phyloP scores from a whole-genome alignment of 2,113 vertebrate species.

The Sardina pilchardus region DNA sequence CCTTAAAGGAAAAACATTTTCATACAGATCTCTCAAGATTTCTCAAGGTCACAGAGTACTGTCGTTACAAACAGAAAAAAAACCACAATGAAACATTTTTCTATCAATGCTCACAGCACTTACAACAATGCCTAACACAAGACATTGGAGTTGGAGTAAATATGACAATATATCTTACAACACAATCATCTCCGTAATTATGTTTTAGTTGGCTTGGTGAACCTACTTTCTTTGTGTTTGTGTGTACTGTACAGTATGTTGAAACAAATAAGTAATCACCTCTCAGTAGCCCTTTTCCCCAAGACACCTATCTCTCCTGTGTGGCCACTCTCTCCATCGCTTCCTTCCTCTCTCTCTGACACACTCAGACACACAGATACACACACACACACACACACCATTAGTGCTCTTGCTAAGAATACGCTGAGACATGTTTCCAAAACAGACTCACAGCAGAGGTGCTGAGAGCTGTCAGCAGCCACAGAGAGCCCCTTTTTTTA shows the following conservation, averaged over 20 bases:
- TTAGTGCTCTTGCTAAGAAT: background rate
- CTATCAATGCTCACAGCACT: no score
- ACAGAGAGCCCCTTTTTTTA: background rate
- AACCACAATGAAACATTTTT: no score
- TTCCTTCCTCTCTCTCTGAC: background rate
- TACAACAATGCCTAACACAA: no score
- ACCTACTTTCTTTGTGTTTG: background rate
- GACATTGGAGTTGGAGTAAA: no score
- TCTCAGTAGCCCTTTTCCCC: background rate
- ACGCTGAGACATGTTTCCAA: slow-evolving; percentile 4
- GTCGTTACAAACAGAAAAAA: no score
- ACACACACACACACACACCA: slow-evolving; percentile 10
- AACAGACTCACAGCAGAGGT: slow-evolving; percentile 5
- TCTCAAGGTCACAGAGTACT: no score
- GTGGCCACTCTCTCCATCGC: background rate
- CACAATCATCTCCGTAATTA: background rate
- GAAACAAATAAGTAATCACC: background rate
- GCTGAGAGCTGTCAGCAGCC: slow-evolving; percentile 10
- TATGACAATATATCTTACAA: background rate
- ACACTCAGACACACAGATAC: background rate
- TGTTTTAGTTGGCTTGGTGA: background rate
- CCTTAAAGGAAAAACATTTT: no score
- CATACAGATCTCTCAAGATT: no score
- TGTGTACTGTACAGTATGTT: background rate
- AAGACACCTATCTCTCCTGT: background rate